Evolutionary conservation across 1,140 invertebrate genomes (phyloP).

Genomic region (Lucilia cuprina): DNA sequence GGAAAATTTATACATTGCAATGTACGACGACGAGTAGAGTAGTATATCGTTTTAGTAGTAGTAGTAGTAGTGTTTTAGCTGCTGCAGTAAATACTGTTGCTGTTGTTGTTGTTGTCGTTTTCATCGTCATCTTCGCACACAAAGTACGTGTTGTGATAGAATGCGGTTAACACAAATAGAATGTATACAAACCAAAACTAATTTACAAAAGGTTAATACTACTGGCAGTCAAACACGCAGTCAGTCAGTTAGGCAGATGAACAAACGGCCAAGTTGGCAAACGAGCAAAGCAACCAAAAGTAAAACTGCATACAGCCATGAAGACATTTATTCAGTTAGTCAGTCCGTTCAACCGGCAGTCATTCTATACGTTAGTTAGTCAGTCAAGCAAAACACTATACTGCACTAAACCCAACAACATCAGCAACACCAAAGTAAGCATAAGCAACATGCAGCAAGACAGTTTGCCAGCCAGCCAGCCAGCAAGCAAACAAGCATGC

Average conservation of each 20-base stretch:
- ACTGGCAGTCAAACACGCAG: neutral
- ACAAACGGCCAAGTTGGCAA: neutral
- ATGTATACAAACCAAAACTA: conserved; percentile 30
- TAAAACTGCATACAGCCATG: neutral
- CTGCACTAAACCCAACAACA: neutral
- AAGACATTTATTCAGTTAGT: neutral
- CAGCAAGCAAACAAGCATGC: neutral
- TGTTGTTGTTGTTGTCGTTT: conserved; percentile 1
- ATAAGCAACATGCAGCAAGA: neutral
- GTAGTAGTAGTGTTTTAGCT: neutral
- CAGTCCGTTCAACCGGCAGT: neutral
- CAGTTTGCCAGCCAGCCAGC: neutral
- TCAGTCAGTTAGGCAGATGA: neutral
- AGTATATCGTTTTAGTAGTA: neutral
- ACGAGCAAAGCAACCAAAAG: neutral
- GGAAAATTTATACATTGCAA: conserved; percentile 29
- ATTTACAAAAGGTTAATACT: conserved; percentile 35
- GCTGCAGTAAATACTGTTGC: neutral
- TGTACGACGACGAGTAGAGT: neutral
- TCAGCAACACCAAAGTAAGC: neutral
- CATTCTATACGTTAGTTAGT: neutral
- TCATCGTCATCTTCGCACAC: conserved; percentile 29
- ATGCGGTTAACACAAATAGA: conserved; percentile 35
- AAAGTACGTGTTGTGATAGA: conserved; percentile 34
- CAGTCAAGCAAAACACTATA: neutral